These are phyloP conservation scores for Dendrocincla tyrannina DNA, from an alignment of 2,797 vertebrate species.

Conservation along the genomic window DNA sequence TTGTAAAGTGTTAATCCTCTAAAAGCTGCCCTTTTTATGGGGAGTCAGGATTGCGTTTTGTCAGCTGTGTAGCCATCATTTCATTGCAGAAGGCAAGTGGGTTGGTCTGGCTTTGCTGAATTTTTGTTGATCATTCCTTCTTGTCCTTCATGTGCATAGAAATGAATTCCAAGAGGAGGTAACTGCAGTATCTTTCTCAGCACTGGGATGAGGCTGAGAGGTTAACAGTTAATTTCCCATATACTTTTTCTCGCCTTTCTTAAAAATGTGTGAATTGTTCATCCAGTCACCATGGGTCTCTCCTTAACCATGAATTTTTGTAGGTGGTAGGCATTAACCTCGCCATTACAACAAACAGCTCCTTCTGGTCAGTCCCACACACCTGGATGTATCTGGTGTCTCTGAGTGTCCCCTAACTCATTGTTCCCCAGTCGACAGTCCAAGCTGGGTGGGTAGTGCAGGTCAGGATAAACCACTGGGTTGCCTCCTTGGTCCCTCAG, in stretches of 20 bases:
- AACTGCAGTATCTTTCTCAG: not conserved
- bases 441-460: not conserved
- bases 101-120: not conserved
- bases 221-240: not conserved
- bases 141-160: not conserved
- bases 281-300: not conserved
- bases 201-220: not conserved
- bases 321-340: not conserved
- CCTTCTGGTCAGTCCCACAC: not conserved
- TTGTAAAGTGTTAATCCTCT: not conserved
- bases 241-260: not conserved
- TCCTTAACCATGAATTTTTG: not conserved
- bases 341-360: not conserved
- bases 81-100: not conserved
- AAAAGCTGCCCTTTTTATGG: not conserved
- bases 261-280: not conserved
- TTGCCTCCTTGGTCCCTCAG: not conserved
- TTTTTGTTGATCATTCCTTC: not conserved
- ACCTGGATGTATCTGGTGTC: not conserved
- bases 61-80: not conserved
- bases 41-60: not conserved
- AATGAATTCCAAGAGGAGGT: not conserved
- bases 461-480: not conserved
- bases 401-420: not conserved
- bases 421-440: not conserved